phyloP scores from a whole-genome alignment of 2,888 invertebrate species.

The Xestia xanthographa region DNA sequence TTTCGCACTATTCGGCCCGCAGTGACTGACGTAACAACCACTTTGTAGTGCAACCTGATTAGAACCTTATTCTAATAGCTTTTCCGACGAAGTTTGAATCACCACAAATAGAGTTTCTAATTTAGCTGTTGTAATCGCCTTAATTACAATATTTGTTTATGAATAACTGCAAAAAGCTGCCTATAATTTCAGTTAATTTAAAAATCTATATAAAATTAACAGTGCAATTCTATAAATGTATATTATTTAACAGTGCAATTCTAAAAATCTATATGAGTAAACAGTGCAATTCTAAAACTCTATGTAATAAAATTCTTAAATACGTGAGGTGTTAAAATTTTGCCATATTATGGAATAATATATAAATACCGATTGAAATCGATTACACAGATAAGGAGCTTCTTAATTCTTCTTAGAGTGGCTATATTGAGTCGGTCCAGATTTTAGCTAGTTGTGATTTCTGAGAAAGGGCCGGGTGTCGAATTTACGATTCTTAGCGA shows the following conservation, averaged over 20 bases:
- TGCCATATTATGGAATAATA: neutral
- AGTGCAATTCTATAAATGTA: neutral
- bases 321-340: conserved; percentile 1
- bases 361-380: neutral
- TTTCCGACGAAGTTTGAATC: no score
- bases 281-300: neutral
- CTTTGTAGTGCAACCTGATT: no score
- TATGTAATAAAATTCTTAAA: neutral
- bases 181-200: neutral
- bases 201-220: neutral
- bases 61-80: no score
- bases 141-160: neutral
- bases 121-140: no score
- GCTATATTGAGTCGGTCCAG: neutral
- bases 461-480: neutral
- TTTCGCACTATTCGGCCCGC: no score
- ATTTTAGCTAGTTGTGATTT: neutral
- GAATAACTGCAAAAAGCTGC: neutral
- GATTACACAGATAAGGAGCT: neutral
- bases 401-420: no score
- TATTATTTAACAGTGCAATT: neutral
- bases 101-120: no score
- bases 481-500: neutral
- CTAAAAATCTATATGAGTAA: neutral
- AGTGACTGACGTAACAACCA: no score